Evolutionary conservation across 2,113 vertebrate genomes (phyloP).

Genomic region (Excalfactoria chinensis): DNA sequence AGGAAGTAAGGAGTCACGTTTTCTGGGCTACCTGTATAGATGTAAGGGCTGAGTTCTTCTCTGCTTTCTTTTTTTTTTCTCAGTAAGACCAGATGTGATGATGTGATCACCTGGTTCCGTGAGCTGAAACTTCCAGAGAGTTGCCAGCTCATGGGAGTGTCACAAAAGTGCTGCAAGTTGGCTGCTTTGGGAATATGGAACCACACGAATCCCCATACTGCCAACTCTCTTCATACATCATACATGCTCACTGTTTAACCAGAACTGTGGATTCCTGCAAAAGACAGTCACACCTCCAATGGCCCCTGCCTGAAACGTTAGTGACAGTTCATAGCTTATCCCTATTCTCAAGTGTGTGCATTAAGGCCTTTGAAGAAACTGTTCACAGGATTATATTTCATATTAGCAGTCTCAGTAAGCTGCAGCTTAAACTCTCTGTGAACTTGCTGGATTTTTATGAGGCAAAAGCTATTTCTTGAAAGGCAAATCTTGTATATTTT

Average conservation of each 20-base stretch:
- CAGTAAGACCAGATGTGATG: background rate
- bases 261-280: background rate
- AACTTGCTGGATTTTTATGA: background rate
- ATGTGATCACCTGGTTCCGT: background rate
- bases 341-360: background rate
- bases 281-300: background rate
- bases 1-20: background rate
- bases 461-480: background rate
- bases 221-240: rapidly evolving
- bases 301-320: background rate
- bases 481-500: conserved; percentile 46
- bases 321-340: background rate
- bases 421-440: background rate
- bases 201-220: background rate
- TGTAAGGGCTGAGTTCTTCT: background rate
- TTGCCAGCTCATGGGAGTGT: background rate
- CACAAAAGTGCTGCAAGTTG: background rate
- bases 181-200: background rate
- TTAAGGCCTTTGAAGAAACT: background rate
- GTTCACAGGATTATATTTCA: background rate
- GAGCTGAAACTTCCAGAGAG: background rate
- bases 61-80: background rate
- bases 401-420: background rate
- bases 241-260: background rate
- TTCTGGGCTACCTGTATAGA: background rate